These are phyloP conservation scores for Parthenolecanium corni DNA, from an alignment of 2,888 invertebrate genomes.

Conservation along the genomic window DNA sequence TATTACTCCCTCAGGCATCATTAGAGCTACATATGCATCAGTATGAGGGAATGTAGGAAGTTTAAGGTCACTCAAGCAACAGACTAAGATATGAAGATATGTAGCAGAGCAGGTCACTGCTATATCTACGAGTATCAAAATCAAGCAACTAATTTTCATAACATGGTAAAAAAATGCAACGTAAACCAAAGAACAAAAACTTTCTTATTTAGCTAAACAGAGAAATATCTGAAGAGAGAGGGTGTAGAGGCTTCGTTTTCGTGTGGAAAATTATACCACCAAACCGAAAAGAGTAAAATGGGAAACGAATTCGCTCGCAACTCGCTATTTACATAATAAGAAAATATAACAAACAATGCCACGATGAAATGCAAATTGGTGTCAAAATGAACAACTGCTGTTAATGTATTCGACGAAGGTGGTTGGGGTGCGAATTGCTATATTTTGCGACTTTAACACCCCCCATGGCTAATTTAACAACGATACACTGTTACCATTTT, in stretches of 20 bases:
- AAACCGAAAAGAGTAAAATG: background rate
- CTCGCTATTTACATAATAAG: slow-evolving; percentile 22
- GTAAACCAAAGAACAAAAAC: background rate
- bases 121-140: too few species aligned
- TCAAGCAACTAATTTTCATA: too few species aligned
- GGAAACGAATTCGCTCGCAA: slow-evolving; percentile 19
- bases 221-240: background rate
- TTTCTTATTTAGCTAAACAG: background rate
- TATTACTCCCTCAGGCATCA: too few species aligned
- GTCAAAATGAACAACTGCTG: slow-evolving; percentile 26
- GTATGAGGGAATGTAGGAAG: too few species aligned
- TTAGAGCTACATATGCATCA: too few species aligned
- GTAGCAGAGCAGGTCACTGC: too few species aligned
- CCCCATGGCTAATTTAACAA: slow-evolving; percentile 17
- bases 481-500: slow-evolving; percentile 26
- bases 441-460: background rate
- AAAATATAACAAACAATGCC: slow-evolving; percentile 19
- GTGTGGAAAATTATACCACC: too few species aligned
- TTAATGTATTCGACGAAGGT: slow-evolving; percentile 21
- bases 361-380: slow-evolving; percentile 27
- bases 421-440: slow-evolving; percentile 7
- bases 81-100: too few species aligned
- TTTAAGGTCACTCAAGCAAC: too few species aligned
- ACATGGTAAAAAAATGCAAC: too few species aligned
- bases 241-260: too few species aligned